Percentiles rank a stretch among this genome's conserved stretches.
These are phyloP conservation scores for Drosophila kohkoa DNA, from an alignment of 1,140 invertebrate genomes.

Conservation along the genomic window DNA sequence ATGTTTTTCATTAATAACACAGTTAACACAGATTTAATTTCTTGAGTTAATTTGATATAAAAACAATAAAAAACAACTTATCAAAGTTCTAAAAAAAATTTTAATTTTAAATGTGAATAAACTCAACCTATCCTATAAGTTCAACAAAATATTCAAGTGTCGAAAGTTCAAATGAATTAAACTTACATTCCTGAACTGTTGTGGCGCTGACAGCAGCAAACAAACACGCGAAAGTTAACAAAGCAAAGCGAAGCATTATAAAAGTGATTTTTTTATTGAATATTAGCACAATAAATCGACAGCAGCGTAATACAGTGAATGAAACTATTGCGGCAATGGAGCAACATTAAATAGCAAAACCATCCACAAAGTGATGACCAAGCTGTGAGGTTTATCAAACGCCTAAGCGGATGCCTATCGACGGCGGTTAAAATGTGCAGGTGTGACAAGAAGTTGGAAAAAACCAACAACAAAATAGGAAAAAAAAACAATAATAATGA, in stretches of 20 bases:
- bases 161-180: not conserved
- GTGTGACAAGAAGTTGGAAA: constrained; percentile 59
- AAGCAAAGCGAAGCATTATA: constrained; percentile 52
- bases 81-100: too few relatives aligned
- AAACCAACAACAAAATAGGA: constrained; percentile 8
- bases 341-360: constrained; percentile 67
- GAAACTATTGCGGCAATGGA: constrained; percentile 40
- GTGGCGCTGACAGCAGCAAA: constrained; percentile 34
- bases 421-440: constrained; percentile 54
- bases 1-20: too few relatives aligned
- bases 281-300: constrained; percentile 19
- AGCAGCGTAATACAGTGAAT: constrained; percentile 53
- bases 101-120: too few relatives aligned
- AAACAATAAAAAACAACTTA: too few relatives aligned
- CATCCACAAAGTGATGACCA: constrained; percentile 49
- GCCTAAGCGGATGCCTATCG: constrained; percentile 54
- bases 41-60: too few relatives aligned
- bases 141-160: not conserved
- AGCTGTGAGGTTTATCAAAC: constrained; percentile 59
- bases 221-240: constrained; percentile 41
- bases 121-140: not conserved
- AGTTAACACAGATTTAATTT: too few relatives aligned
- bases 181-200: constrained; percentile 64
- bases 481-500: constrained; percentile 27
- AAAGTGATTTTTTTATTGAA: constrained; percentile 13